Percentiles rank a stretch among this genome's conserved stretches.
Conservation (phyloP, 2,113 vertebrate genomes). For the Neoarius graeffei region DNA sequence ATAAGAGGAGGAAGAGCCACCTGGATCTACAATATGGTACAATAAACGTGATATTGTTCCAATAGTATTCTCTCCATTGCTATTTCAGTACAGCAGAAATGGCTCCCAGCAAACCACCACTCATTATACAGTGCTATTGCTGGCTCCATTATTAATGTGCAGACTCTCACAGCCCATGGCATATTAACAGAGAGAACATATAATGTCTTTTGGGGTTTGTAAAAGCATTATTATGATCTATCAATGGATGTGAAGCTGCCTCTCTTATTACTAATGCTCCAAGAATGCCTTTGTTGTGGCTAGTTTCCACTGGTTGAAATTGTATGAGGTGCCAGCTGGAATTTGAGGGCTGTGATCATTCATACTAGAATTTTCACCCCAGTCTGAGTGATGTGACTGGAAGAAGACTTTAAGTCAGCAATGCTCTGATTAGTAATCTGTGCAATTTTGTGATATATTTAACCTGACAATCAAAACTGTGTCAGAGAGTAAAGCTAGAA, state of each 20-base stretch:
- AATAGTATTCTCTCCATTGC: neutral
- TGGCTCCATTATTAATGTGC: conserved; percentile 34
- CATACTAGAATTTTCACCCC: neutral
- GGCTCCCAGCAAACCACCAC: conserved; percentile 29
- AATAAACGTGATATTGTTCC: neutral
- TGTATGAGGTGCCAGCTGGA: neutral
- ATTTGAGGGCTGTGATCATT: conserved; percentile 4
- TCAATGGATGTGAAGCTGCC: conserved; percentile 18
- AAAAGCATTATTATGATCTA: conserved; percentile 42
- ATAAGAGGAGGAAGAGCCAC: neutral
- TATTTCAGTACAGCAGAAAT: conserved; percentile 19
- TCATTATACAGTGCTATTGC: conserved; percentile 28
- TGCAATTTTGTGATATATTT: conserved; percentile 3
- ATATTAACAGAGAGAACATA: conserved; percentile 38
- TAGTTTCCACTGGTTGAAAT: conserved; percentile 29
- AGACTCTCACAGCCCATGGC: conserved; percentile 24
- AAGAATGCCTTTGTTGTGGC: conserved; percentile 28
- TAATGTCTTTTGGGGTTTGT: conserved; percentile 30
- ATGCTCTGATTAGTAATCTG: neutral
- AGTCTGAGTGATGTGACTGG: neutral
- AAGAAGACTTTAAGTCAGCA: neutral
- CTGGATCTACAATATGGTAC: neutral
- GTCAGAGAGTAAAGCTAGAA: neutral
- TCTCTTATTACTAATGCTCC: conserved; percentile 39
- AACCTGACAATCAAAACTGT: neutral